These are phyloP conservation scores for Phocides pigmalion DNA, from an alignment of 1,140 invertebrate species.

Conservation along the genomic window DNA sequence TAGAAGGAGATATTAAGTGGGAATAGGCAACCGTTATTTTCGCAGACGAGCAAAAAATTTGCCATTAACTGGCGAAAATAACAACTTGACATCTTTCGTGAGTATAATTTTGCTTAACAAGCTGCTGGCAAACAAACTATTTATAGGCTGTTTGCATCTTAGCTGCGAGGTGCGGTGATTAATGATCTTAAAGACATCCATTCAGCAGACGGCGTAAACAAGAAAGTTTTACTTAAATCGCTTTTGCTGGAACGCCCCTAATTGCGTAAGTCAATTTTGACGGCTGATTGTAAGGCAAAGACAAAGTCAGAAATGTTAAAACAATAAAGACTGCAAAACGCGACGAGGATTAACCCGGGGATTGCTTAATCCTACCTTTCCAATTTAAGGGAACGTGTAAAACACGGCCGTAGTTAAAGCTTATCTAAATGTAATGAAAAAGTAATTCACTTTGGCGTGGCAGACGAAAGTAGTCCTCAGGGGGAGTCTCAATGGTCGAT, in stretches of 20 bases:
- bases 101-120: slow-evolving; percentile 4
- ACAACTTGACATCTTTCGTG: neutral
- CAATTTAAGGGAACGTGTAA: slow-evolving; percentile 17
- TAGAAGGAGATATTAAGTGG: neutral
- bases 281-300: slow-evolving; percentile 47
- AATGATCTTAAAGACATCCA: slow-evolving; percentile 52
- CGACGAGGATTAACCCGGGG: neutral
- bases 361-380: slow-evolving; percentile 7
- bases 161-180: slow-evolving; percentile 52
- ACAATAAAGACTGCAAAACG: neutral
- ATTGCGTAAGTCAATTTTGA: slow-evolving; percentile 66
- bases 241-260: slow-evolving; percentile 55
- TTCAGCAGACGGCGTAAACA: slow-evolving; percentile 53
- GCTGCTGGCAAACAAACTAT: slow-evolving; percentile 40
- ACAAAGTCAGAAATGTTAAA: neutral
- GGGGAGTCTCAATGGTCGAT: slow-evolving; percentile 22
- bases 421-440: slow-evolving; percentile 41
- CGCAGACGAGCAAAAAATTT: neutral
- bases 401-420: slow-evolving; percentile 28
- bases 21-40: neutral
- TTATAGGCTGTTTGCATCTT: slow-evolving; percentile 48
- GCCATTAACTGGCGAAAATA: neutral
- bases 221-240: slow-evolving; percentile 62
- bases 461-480: slow-evolving; percentile 37
- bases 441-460: slow-evolving; percentile 37